These are phyloP conservation scores for Esperia sulphurella DNA, from an alignment of 2,888 invertebrate genomes.

Conservation along the genomic window DNA sequence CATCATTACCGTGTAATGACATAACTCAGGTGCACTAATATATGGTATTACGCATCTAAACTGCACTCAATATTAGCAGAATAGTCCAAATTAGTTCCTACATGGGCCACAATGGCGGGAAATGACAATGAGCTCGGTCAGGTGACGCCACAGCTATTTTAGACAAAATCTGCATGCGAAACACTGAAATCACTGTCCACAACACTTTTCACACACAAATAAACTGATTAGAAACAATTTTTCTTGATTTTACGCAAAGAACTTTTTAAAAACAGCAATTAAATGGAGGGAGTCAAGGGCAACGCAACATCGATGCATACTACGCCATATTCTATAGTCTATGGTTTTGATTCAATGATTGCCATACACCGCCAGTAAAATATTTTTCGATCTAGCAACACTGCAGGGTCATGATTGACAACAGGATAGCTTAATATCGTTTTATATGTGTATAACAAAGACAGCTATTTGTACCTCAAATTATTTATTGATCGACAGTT, in stretches of 20 bases:
- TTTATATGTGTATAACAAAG: no score
- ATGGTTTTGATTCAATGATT: constrained; percentile 4
- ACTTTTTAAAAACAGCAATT: constrained; percentile 62
- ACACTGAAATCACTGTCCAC: constrained; percentile 34
- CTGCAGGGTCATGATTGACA: no score
- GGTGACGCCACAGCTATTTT: constrained; percentile 72
- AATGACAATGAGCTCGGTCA: constrained; percentile 78
- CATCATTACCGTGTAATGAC: constrained; percentile 79
- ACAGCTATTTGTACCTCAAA: no score
- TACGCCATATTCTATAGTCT: constrained; percentile 48
- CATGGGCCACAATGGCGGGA: constrained; percentile 78
- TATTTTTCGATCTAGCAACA: background rate
- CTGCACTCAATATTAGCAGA: constrained; percentile 26
- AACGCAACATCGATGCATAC: constrained; percentile 64
- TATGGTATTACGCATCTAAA: constrained; percentile 54
- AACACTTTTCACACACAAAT: constrained; percentile 28
- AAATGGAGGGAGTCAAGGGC: constrained; percentile 65
- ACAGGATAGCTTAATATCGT: no score
- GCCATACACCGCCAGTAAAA: no score
- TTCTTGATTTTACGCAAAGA: constrained; percentile 33
- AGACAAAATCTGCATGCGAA: constrained; percentile 31
- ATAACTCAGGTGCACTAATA: constrained; percentile 57
- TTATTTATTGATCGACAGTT: no score
- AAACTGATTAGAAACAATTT: constrained; percentile 26
- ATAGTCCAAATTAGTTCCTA: constrained; percentile 44